Evolutionary conservation across 1,140 invertebrate genomes (phyloP), one percentile per base, ranked within the genome.

Genomic region (Lepidurus packardi): DNA sequence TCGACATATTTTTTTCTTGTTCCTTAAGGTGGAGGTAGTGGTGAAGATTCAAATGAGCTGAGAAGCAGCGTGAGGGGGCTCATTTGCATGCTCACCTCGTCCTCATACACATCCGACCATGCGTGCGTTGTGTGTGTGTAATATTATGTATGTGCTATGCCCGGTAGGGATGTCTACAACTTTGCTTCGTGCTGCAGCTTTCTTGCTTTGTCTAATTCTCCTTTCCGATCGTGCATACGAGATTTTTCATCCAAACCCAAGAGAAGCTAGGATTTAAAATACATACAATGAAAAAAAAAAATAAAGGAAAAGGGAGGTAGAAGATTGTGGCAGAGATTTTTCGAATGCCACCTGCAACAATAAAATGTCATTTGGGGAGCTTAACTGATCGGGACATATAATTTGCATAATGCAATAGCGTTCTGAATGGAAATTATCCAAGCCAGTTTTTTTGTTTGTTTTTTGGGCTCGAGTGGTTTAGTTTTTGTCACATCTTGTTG

Each of bases 161-260:
- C 53, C 53, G 53, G 53, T 65, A 65, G 53, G 53, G 53, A 65
- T 65, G 53, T 65, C 53, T 65, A 65, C 53, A 21, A 65, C 53
- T 65, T 65, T 5, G 16, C 45, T 47, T 10, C 53, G 53, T 65
- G 53, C 53, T 65, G 16, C 53, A 65, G 21, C 53, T 65, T 65
- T 65, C 53, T 65, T 65, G 53, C 21, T 65, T 65, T 16, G 53
- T 65, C 53, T 65, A 65, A 65, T 65, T 65, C 21, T 21, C 53
- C 53, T 65, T 65, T 34, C 21, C 53, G 53, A 65, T 65, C 53
- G 21, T 65, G 53, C 53, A 65, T 65, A 16, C 53, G 53, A 65
- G 8, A 13, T 65, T 21, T 65, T 65, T 65, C 13, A 13, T 65
- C 53, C 8, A 34, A 34, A 34, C 34, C 34, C 34, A 34, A 34